Conservation (phyloP, 1,140 invertebrate genomes). For the Zaprionus taronus region DNA sequence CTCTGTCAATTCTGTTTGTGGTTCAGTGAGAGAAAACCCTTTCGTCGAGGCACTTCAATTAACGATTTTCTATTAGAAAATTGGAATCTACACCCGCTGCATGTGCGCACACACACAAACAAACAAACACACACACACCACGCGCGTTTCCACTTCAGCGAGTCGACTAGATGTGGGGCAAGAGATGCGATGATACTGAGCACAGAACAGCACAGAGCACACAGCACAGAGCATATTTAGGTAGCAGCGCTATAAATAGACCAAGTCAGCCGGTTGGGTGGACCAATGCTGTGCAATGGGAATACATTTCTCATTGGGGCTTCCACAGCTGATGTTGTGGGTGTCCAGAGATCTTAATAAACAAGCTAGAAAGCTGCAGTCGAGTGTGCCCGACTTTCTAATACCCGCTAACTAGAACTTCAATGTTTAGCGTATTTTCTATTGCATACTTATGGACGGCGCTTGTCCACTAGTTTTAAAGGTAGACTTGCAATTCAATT, state of each 20-base stretch:
- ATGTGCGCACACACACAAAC: conserved; percentile 17
- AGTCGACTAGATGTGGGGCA: conserved; percentile 41
- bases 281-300: conserved; percentile 49
- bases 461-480: no score
- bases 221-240: conserved; percentile 1
- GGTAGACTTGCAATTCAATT: no score
- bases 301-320: conserved; percentile 6
- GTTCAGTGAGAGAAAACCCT: not conserved
- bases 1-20: not conserved
- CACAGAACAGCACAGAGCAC: not conserved
- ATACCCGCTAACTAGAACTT: no score
- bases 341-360: not conserved
- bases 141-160: conserved; percentile 37
- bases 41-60: conserved; percentile 27
- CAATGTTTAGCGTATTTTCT: no score
- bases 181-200: conserved; percentile 30
- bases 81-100: conserved; percentile 14
- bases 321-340: conserved; percentile 6
- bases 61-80: conserved; percentile 43
- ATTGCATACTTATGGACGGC: no score
- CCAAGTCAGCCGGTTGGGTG: conserved; percentile 38
- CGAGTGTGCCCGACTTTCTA: no score
- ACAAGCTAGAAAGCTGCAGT: no score
- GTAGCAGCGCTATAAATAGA: conserved; percentile 66
- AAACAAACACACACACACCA: conserved; percentile 10